Percentiles rank a stretch among this genome's conserved stretches.
Conservation (phyloP, 2,888 invertebrate species). For the Polymixis lichenea region DNA sequence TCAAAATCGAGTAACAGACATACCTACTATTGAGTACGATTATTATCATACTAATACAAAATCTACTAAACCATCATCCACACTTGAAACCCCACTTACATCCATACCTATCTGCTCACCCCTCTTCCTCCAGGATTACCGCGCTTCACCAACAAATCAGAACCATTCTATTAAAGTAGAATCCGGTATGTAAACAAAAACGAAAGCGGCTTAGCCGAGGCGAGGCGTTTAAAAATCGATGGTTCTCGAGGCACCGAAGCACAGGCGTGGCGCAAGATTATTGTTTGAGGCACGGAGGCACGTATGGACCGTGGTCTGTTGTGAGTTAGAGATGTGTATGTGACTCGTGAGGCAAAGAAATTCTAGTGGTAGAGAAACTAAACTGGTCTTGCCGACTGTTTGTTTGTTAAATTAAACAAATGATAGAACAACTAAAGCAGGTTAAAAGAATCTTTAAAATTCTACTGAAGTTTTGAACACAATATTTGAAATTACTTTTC, state of each 20-base stretch:
- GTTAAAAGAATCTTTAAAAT: slow-evolving; percentile 26
- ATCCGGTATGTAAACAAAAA: slow-evolving; percentile 60
- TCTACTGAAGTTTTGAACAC: not conserved
- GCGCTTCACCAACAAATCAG: slow-evolving; percentile 49
- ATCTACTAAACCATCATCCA: not conserved
- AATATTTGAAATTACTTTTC: slow-evolving; percentile 1
- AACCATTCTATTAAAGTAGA: slow-evolving; percentile 51
- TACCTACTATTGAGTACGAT: not conserved
- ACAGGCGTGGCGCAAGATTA: slow-evolving; percentile 50
- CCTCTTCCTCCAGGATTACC: slow-evolving; percentile 23
- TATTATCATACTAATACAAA: not conserved
- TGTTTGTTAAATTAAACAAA: slow-evolving; percentile 36
- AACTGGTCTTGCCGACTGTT: slow-evolving; percentile 1
- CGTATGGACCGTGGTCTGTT: slow-evolving; percentile 51
- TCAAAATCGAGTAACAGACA: not conserved
- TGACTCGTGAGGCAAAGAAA: slow-evolving; percentile 36
- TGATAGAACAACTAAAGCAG: slow-evolving; percentile 30
- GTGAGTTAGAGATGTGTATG: slow-evolving; percentile 41
- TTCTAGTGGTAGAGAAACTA: slow-evolving; percentile 10
- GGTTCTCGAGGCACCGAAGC: slow-evolving; percentile 42
- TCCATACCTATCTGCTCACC: not conserved
- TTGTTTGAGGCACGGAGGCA: slow-evolving; percentile 58
- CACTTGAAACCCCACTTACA: not conserved
- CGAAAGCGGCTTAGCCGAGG: slow-evolving; percentile 48
- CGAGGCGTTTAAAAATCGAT: slow-evolving; percentile 60